Base-by-base conservation (phyloP, 2,888 invertebrate genomes). In the Protophormia terraenovae region DNA sequence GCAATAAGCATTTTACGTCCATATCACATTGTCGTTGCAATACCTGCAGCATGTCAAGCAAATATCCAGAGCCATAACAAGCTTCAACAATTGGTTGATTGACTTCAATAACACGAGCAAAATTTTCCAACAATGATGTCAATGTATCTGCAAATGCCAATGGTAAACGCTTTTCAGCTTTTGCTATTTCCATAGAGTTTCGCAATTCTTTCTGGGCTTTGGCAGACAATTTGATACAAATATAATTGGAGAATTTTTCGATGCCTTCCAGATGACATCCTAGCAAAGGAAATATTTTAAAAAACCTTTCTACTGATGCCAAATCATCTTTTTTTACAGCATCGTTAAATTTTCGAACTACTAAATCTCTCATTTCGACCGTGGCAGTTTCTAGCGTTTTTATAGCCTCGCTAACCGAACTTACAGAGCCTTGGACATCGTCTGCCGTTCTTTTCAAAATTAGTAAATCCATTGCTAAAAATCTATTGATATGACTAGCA, bases 241-340 rank as follows among this genome's bases (percentile, higher is more conserved):
- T 94, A 92, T 98, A 98, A 60, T 95, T 95, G 35, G 97, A 97
- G 90, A 98, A 98, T 89, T 97, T 95, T 81, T 95, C 95, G 14
- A 99, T 95, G 0, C 99, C 99, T 88, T 97, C 97, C 50, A 96
- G 95, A 84, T 98, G 97, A 93, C 97, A 96, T 19, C 98, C 98
- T 8, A 99, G 94, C 83, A 99, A 94, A 0, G 99, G 99, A 93
- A 99, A 99, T 89, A 99, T 96, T 93, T 99, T 99, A 92, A 99
- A 99, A 91, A 99, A 97, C 76, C 99, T 94, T 91, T 99, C 98
- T 19, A 99, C 97, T 0, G 97, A 96, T 0, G 97, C 96, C 53
- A 97, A 94, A 92, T 99, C 98, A 89, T 97, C 97, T 69, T 95
- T 95, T 77, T 95, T 95, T 0, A 98, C 97, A 4, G 99, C 98